Conservation (phyloP, 2,888 invertebrate genomes). For the Chloroclysta siterata region DNA sequence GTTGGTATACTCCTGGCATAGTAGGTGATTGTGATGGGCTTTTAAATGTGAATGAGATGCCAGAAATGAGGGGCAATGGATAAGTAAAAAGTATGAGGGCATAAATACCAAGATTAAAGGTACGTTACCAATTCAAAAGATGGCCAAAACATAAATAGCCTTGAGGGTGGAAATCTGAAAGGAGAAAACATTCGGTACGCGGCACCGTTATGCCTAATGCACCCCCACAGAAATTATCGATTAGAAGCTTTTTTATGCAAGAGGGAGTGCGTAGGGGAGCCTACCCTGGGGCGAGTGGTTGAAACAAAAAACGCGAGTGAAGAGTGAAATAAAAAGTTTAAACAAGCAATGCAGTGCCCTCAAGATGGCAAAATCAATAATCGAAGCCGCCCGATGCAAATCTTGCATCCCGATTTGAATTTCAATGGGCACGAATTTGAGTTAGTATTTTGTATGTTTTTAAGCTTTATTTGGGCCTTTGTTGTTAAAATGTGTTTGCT, state of each 20-base stretch:
- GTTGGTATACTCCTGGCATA: neutral
- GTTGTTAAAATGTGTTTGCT: constrained; percentile 47
- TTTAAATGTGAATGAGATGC: constrained; percentile 26
- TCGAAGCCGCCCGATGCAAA: constrained; percentile 80
- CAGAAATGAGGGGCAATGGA: constrained; percentile 19
- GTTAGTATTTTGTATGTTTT: constrained; percentile 52
- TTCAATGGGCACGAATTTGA: constrained; percentile 74
- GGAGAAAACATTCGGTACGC: constrained; percentile 76
- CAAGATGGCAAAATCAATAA: constrained; percentile 83
- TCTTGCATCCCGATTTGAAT: constrained; percentile 81
- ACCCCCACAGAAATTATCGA: constrained; percentile 86
- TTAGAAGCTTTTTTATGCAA: constrained; percentile 86
- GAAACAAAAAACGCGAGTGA: constrained; percentile 84
- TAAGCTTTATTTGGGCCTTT: constrained; percentile 52
- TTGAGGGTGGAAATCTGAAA: constrained; percentile 78
- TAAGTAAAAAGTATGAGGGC: constrained; percentile 38
- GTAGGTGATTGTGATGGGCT: constrained; percentile 10
- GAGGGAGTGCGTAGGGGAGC: constrained; percentile 81
- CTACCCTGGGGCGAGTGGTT: constrained; percentile 75
- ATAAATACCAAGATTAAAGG: constrained; percentile 53
- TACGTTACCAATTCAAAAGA: constrained; percentile 67
- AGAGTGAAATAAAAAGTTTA: constrained; percentile 85
- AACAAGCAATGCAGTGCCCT: constrained; percentile 82
- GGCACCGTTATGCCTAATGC: constrained; percentile 84
- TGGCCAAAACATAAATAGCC: constrained; percentile 78